Percentiles rank a stretch among this genome's conserved stretches.
Conservation (phyloP, 2,797 vertebrate species). For the Halcyon badia region DNA sequence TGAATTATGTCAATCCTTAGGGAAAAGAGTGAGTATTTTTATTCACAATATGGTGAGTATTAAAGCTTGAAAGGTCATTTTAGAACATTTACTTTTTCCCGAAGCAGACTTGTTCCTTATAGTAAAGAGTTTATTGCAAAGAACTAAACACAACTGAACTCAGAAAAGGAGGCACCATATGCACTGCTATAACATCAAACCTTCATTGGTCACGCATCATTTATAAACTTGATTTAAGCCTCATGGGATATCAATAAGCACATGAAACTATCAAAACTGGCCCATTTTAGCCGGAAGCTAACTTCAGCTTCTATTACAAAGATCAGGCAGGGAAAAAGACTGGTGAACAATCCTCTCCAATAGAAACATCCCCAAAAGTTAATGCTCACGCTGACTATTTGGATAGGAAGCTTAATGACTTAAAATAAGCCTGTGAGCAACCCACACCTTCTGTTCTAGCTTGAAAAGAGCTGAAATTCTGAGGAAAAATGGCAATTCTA, state of each 20-base stretch:
- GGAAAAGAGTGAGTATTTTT: conserved; percentile 44
- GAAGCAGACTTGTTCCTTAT: conserved; percentile 11
- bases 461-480: conserved; percentile 24
- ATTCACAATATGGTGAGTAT: conserved; percentile 18
- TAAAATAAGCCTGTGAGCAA: conserved; percentile 49
- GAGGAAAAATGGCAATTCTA: conserved; percentile 31
- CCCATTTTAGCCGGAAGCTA: conserved; percentile 43
- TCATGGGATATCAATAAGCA: conserved; percentile 12
- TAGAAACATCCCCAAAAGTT: conserved; percentile 36
- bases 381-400: neutral
- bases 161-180: neutral
- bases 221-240: conserved; percentile 42
- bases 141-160: neutral
- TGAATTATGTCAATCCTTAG: conserved; percentile 25
- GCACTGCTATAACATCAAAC: neutral
- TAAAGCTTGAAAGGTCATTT: conserved; percentile 51
- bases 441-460: conserved; percentile 20
- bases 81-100: conserved; percentile 23
- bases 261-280: conserved; percentile 32
- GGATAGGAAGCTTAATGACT: conserved; percentile 39
- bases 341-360: neutral
- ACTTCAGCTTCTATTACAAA: conserved; percentile 46
- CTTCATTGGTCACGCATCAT: neutral
- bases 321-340: neutral
- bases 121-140: conserved; percentile 31